Evolutionary conservation across 1,140 invertebrate genomes (phyloP), one percentile per base, ranked within the genome.

Genomic region (Trachelipus rathkii): DNA sequence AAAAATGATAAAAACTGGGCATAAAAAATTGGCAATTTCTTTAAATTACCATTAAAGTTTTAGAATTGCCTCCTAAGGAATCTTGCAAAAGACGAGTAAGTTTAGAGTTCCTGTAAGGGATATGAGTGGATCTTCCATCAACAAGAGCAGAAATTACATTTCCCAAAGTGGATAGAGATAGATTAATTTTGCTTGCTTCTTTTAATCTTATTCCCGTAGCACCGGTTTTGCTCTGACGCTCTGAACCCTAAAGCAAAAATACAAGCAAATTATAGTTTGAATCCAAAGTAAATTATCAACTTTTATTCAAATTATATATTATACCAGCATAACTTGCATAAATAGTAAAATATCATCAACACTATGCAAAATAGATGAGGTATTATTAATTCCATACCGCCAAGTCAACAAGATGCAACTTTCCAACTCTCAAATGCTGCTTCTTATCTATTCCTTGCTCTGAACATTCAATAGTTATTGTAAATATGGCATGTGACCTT

Each of bases 131-230:
- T 86, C 96, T 96, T 21, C 94, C 93, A 86, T 98, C 95, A 2
- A 96, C 95, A 68, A 98, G 85, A 19, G 96, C 95, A 11, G 94
- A 96, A 81, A 98, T 97, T 4, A 98, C 96, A 85, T 97, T 97
- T 43, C 96, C 95, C 24, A 98, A 85, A 7, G 94, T 95, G 5
- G 95, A 97, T 0, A 98, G 87, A 0, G 95, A 97, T 45, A 96
- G 88, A 87, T 98, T 98, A 79, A 98, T 98, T 85, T 97, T 97
- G 3, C 93, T 94, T 0, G 96, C 95, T 86, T 98, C 96, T 84
- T 95, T 93, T 23, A 98, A 87, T 11, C 95, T 87, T 71, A 94
- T 89, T 23, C 95, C 96, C 9, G 90, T 90, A 7, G 95, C 93
- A 83, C 95, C 94, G 0, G 95, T 97, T 87, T 97, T 96, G 82